These are phyloP conservation scores for Nipponia nippon DNA, from an alignment of 2,113 vertebrate species.

Conservation along the genomic window DNA sequence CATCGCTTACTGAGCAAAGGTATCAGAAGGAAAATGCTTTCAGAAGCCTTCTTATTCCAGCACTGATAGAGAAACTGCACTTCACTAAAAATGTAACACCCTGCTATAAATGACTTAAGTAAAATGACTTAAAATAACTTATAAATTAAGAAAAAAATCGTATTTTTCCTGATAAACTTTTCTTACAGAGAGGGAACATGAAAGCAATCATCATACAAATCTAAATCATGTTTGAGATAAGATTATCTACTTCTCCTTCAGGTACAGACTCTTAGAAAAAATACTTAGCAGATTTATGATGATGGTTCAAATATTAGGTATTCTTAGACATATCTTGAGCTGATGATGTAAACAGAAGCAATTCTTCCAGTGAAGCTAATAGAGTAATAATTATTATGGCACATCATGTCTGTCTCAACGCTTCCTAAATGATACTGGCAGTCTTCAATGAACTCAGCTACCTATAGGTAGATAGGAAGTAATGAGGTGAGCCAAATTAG, in stretches of 20 bases:
- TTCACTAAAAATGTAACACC: neutral
- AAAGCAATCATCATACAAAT: neutral
- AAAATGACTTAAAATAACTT: neutral
- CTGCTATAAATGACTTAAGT: neutral
- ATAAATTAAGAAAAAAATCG: neutral
- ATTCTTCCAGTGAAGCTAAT: neutral
- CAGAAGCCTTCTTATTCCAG: neutral
- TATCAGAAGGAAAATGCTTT: neutral
- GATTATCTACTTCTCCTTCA: neutral
- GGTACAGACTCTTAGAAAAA: neutral
- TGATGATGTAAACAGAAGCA: neutral
- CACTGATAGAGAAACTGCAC: neutral
- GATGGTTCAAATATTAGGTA: neutral
- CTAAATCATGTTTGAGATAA: neutral
- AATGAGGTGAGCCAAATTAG: neutral
- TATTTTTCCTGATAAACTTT: neutral
- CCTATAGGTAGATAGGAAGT: neutral
- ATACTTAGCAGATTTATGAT: neutral
- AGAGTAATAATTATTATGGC: neutral
- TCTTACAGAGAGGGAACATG: neutral
- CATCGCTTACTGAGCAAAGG: neutral
- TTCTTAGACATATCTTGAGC: neutral
- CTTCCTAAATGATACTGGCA: neutral
- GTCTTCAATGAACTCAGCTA: neutral
- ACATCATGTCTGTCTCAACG: neutral